Percentiles rank a stretch among this genome's conserved stretches.
These are phyloP conservation scores for Puffinus mauretanicus DNA, from an alignment of 2,113 vertebrate genomes.

Conservation along the genomic window DNA sequence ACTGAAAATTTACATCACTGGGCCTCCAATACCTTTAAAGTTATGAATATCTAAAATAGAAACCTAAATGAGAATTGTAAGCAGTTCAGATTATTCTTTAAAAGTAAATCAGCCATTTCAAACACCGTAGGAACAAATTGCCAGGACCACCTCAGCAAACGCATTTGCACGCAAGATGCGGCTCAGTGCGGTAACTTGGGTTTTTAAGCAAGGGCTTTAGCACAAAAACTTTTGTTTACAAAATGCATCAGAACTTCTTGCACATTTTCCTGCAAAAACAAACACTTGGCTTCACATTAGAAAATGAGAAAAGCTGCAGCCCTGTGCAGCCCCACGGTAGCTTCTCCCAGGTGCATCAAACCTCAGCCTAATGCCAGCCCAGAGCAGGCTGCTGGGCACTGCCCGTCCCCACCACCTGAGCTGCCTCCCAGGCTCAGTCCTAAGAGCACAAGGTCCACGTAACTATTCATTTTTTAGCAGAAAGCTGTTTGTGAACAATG, in stretches of 20 bases:
- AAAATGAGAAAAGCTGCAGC: not conserved
- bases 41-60: not conserved
- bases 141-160: not conserved
- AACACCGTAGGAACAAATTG: fast-evolving
- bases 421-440: not conserved
- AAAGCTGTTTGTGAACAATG: not conserved
- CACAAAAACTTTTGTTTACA: not conserved
- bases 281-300: not conserved
- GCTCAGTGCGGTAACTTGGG: not conserved
- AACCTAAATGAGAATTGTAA: not conserved
- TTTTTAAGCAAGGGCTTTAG: not conserved
- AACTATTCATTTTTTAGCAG: not conserved
- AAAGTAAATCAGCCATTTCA: not conserved
- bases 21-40: not conserved
- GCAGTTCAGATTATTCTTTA: not conserved
- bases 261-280: not conserved
- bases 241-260: not conserved
- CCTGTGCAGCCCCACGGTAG: not conserved
- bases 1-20: not conserved
- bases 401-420: not conserved
- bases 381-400: not conserved
- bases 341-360: not conserved
- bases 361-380: not conserved
- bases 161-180: fast-evolving
- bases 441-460: not conserved